Evolutionary conservation across 2,888 invertebrate species (phyloP).

Genomic region (Acanthosepion pharaonis): DNA sequence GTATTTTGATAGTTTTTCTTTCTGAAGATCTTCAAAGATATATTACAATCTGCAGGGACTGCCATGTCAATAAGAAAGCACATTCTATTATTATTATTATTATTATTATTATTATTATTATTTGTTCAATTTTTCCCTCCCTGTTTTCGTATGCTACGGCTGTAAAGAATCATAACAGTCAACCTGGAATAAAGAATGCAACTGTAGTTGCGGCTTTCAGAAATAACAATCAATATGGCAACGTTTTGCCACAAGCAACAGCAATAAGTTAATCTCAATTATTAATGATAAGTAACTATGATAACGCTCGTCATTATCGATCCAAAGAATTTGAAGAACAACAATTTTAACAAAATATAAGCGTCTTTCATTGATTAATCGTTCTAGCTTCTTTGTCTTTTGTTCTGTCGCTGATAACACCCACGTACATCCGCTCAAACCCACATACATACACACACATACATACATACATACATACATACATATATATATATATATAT

Average conservation of each 20-base stretch:
- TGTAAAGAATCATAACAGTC: not conserved
- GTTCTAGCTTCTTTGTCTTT: not conserved
- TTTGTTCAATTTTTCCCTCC: not conserved
- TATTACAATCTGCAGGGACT: too few species aligned
- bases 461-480: not conserved
- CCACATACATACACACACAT: not conserved
- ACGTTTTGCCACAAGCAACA: not conserved
- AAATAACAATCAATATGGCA: not conserved
- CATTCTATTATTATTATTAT: not conserved
- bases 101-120: not conserved
- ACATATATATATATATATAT: not conserved
- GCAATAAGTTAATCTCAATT: not conserved
- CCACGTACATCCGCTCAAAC: not conserved
- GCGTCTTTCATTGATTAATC: not conserved
- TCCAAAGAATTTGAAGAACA: not conserved
- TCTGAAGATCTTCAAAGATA: too few species aligned
- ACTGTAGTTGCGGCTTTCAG: not conserved
- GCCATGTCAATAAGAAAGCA: too few species aligned
- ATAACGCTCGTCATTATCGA: not conserved
- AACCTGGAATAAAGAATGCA: not conserved
- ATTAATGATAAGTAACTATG: not conserved
- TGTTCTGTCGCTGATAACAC: not conserved
- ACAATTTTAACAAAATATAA: not conserved
- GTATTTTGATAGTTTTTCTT: too few species aligned
- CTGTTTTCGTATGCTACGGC: not conserved